Evolutionary conservation across 2,113 vertebrate species (phyloP), one percentile per base, ranked within the genome.

Genomic region (Amphiprion ocellaris): DNA sequence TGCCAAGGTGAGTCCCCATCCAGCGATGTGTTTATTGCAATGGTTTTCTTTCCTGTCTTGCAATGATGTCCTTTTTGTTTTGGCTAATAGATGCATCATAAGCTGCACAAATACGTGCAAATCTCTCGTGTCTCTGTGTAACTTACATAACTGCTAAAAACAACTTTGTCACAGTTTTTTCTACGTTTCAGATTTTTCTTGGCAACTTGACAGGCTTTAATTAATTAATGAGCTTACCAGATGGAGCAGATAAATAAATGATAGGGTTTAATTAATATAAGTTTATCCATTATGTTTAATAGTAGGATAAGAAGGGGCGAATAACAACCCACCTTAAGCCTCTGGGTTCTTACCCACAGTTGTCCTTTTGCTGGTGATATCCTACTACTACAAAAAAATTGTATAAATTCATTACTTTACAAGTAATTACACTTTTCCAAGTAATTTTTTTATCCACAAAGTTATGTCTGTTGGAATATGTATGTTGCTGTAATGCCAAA

Each of bases 1-100:
- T 0, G 19, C 81, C 70, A 94, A 97, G 97, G 97, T 98, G 73
- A 82, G 96, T 67, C 53, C 56, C 10, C 5, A 1, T n/a, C 0
- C 21, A 21, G 21, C 21, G 21, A 21, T 21, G 11, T 44, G 14
- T 44, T 52, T 52, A 52, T 21, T 19, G 49, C 49, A 17, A 10
- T 16, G 17, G 47, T 49, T 49, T 49, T 5, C 15, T 49, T 49
- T 30, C 30, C 30, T 30, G 30, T 30, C 30, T 30, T 10, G 33
- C 8, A n/a, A 50, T 50, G 14, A 26, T 41, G 19, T 23, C 5
- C 33, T 37, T 6, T 19, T 49, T 49, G 47, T 49, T 49, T 19
- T 19, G 15, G 16, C 47, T 17, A 49, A 37, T 37, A 9, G 33
- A 37, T 49, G 47, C 47, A 17, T 49, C 12, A 47, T 47, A 47